These are phyloP conservation scores for Spialia ferax DNA, from an alignment of 2,888 invertebrate genomes.

Conservation along the genomic window DNA sequence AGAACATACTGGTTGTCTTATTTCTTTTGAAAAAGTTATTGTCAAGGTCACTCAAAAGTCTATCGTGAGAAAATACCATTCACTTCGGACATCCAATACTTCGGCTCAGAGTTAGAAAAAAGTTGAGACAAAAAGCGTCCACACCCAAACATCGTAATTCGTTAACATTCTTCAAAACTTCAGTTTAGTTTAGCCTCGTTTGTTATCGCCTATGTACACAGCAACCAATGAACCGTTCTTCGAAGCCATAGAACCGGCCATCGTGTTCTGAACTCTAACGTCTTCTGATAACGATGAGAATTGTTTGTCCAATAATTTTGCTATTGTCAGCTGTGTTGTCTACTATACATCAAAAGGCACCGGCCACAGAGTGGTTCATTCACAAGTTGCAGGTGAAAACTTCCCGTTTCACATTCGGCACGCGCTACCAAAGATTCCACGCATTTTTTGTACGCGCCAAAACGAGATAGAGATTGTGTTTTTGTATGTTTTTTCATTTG, in stretches of 20 bases:
- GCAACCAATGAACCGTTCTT: constrained; percentile 22
- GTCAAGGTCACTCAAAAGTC: background rate
- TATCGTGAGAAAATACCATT: constrained; percentile 6
- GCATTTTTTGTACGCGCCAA: constrained; percentile 60
- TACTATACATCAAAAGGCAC: constrained; percentile 59
- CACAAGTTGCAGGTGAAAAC: constrained; percentile 76
- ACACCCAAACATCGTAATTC: constrained; percentile 16
- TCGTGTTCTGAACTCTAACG: constrained; percentile 24
- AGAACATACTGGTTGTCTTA: no score
- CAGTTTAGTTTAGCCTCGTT: constrained; percentile 9
- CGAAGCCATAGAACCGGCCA: background rate
- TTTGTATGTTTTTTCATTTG: constrained; percentile 44
- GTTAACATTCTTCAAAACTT: constrained; percentile 11
- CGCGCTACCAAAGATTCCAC: constrained; percentile 72
- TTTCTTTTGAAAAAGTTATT: background rate
- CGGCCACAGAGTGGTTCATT: constrained; percentile 62
- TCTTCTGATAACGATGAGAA: constrained; percentile 7
- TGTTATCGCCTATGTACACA: constrained; percentile 18
- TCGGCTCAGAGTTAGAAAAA: background rate
- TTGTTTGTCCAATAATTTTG: constrained; percentile 28
- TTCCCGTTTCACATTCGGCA: constrained; percentile 79
- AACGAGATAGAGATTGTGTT: constrained; percentile 49
- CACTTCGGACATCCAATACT: background rate
- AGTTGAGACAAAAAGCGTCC: background rate
- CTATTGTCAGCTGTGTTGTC: constrained; percentile 40